Conservation (phyloP, 2,113 vertebrate species). For the Corythoichthys intestinalis region DNA sequence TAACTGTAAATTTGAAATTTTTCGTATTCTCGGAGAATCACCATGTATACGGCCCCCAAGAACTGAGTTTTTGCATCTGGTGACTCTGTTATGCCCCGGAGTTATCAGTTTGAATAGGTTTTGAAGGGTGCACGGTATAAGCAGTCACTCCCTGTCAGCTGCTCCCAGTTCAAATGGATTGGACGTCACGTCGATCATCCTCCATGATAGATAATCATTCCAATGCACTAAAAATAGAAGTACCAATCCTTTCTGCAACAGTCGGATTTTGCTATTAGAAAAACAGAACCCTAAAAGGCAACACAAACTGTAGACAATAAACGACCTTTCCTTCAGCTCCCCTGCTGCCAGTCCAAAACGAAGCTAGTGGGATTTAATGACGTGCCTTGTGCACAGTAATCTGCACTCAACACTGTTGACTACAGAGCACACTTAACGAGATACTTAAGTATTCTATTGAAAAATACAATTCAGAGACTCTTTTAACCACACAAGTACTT, state of each 20-base stretch:
- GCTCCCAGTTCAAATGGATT: no score
- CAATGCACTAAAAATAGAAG: background rate
- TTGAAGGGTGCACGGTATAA: no score
- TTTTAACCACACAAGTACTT: background rate
- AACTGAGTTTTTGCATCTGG: no score
- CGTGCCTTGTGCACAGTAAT: constrained; percentile 34
- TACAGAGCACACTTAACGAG: constrained; percentile 13
- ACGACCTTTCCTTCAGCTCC: constrained; percentile 4
- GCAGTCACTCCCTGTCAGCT: no score
- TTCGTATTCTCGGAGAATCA: no score
- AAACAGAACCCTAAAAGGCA: background rate
- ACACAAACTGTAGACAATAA: background rate
- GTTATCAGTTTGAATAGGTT: no score
- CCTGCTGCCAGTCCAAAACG: constrained; percentile 31
- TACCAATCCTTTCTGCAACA: background rate
- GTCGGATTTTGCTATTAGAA: background rate
- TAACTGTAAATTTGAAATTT: no score
- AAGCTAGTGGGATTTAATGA: constrained; percentile 39
- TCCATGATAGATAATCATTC: no score
- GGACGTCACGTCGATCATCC: no score
- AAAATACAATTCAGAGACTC: background rate
- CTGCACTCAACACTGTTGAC: constrained; percentile 22
- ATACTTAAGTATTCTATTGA: background rate
- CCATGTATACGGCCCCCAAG: no score
- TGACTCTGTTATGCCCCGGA: no score